Evolutionary conservation across 1,140 invertebrate species (phyloP).

Genomic region (Drosophila melanica): DNA sequence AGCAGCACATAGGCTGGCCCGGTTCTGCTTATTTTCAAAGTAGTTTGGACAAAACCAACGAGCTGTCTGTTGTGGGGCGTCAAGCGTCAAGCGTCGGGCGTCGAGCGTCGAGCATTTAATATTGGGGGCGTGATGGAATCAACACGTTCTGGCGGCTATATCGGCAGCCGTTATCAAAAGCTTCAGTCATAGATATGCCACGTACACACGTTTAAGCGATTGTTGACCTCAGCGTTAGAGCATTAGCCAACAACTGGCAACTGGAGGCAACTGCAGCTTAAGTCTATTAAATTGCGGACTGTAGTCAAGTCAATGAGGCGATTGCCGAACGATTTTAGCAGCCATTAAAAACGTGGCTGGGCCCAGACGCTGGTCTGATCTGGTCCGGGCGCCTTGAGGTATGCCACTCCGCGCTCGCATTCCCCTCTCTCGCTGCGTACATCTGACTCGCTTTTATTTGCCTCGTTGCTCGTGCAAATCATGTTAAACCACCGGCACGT

Average conservation of each 20-base stretch:
- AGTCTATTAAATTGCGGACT: constrained; percentile 67
- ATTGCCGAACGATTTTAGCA: constrained; percentile 75
- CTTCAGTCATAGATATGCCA: constrained; percentile 77
- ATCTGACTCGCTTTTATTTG: constrained; percentile 54
- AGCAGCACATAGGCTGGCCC: not conserved
- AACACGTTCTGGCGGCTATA: constrained; percentile 58
- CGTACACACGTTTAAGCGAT: constrained; percentile 72
- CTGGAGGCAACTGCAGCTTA: constrained; percentile 22
- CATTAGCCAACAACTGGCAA: constrained; percentile 35
- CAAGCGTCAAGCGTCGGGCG: too few relatives aligned
- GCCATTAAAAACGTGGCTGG: constrained; percentile 74
- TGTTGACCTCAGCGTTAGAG: constrained; percentile 67
- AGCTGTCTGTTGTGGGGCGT: not conserved
- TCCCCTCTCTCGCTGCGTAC: constrained; percentile 1
- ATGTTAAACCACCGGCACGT: constrained; percentile 68
- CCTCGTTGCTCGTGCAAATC: constrained; percentile 68
- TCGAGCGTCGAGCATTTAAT: not conserved
- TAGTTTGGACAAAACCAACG: not conserved
- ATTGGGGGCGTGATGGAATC: constrained; percentile 38
- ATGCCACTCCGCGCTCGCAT: constrained; percentile 47
- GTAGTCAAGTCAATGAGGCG: constrained; percentile 69
- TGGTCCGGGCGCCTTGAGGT: constrained; percentile 17
- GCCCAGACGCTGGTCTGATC: not conserved
- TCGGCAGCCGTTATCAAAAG: constrained; percentile 53
- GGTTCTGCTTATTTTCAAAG: constrained; percentile 1